phyloP scores from a whole-genome alignment of 2,113 vertebrate genomes.

The Sebastes fasciatus region DNA sequence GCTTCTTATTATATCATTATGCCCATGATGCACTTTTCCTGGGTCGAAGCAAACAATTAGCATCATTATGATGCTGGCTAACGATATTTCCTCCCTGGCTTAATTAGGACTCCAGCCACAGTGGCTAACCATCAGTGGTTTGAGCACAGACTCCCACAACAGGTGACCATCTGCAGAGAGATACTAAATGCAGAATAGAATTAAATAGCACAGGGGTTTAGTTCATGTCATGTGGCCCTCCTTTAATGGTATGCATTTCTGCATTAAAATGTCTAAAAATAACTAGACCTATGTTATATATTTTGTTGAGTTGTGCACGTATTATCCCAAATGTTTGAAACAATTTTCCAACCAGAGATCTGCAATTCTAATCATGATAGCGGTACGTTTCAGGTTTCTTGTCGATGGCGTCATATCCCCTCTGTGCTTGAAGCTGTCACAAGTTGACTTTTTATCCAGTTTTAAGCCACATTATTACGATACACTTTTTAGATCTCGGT shows the following conservation, averaged over 20 bases:
- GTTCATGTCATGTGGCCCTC: background rate
- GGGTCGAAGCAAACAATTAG: conserved; percentile 70
- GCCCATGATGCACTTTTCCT: conserved; percentile 58
- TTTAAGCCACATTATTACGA: background rate
- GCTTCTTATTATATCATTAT: conserved; percentile 57
- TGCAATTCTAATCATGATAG: background rate
- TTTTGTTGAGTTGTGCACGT: background rate
- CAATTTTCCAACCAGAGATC: background rate
- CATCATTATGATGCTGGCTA: conserved; percentile 46
- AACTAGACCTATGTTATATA: background rate
- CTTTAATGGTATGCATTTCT: background rate
- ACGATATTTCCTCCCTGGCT: conserved; percentile 46
- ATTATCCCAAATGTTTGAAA: background rate
- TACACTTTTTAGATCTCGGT: background rate
- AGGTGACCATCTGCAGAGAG: conserved; percentile 51
- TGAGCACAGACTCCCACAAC: conserved; percentile 56
- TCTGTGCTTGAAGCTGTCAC: background rate
- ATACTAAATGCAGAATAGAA: conserved; percentile 1
- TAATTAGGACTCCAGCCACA: conserved; percentile 72
- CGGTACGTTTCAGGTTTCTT: background rate
- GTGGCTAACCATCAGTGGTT: conserved; percentile 60
- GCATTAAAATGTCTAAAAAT: background rate
- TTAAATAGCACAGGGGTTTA: conserved; percentile 3
- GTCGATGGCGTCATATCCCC: background rate
- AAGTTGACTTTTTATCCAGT: too few relatives aligned